A percentile compares a stretch with the other conserved stretches of the same genome.
These are phyloP conservation scores for Tipula confusa DNA, from an alignment of 2,888 invertebrate genomes.

Conservation along the genomic window DNA sequence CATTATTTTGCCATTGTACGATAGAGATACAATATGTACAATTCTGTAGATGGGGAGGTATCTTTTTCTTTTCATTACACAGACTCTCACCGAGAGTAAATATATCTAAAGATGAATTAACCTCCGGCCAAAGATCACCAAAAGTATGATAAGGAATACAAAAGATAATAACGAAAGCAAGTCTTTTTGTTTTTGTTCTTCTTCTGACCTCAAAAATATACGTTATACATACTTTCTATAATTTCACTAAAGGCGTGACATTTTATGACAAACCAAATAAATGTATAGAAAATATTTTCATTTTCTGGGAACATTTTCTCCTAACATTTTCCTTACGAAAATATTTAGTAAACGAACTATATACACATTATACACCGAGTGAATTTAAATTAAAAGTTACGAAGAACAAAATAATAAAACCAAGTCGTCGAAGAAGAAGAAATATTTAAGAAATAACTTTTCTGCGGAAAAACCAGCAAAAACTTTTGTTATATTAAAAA, in stretches of 20 bases:
- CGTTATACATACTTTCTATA: background rate
- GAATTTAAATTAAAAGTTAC: conserved; percentile 7
- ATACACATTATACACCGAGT: background rate
- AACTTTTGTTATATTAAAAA: too few species aligned
- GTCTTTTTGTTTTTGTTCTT: background rate
- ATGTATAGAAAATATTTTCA: background rate
- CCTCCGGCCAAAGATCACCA: conserved; percentile 20
- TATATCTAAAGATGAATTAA: conserved; percentile 3
- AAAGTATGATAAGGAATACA: background rate
- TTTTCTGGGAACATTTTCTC: background rate
- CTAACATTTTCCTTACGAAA: background rate
- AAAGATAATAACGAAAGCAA: background rate
- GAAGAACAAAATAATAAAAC: background rate
- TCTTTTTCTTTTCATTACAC: background rate
- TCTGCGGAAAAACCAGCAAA: background rate
- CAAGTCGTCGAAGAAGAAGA: background rate
- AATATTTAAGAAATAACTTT: background rate
- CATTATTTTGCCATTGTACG: background rate
- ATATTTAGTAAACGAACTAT: background rate
- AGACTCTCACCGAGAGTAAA: background rate
- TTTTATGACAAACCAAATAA: background rate
- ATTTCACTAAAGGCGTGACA: conserved; percentile 3
- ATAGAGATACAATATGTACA: background rate
- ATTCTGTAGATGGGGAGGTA: background rate
- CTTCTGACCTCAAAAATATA: background rate